These are phyloP conservation scores for Megastigmus dorsalis DNA, from an alignment of 2,888 invertebrate species.

Conservation along the genomic window DNA sequence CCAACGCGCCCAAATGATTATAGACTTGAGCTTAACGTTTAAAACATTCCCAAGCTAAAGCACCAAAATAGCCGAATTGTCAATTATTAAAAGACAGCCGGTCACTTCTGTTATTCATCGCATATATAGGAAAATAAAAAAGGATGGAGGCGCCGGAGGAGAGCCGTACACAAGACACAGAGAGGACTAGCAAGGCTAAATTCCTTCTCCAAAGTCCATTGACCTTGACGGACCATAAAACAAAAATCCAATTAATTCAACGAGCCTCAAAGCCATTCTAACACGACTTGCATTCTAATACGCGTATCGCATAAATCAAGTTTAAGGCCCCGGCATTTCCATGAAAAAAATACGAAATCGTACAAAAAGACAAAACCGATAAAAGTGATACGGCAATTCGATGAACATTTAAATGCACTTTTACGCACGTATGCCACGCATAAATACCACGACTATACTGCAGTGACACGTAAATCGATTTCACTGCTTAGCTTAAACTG, in stretches of 20 bases:
- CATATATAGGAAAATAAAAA: conserved; percentile 18
- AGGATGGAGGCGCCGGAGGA: background rate
- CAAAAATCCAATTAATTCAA: conserved; percentile 42
- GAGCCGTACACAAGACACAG: too few species aligned
- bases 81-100: conserved; percentile 11
- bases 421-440: too few species aligned
- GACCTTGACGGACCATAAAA: conserved; percentile 40
- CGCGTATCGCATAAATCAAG: conserved; percentile 1
- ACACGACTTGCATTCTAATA: conserved; percentile 21
- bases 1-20: too few species aligned
- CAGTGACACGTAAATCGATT: too few species aligned
- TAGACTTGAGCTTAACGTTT: background rate
- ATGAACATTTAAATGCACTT: background rate
- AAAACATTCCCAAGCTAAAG: too few species aligned
- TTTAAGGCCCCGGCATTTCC: background rate
- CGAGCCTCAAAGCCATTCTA: conserved; percentile 7
- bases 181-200: conserved; percentile 12
- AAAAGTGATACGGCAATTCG: background rate
- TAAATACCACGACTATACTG: too few species aligned
- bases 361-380: background rate
- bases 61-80: conserved; percentile 20
- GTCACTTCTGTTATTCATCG: background rate
- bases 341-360: too few species aligned
- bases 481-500: too few species aligned
- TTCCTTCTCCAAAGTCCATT: conserved; percentile 46